phyloP scores from a whole-genome alignment of 2,113 vertebrate genomes.

The Eonycteris spelaea region DNA sequence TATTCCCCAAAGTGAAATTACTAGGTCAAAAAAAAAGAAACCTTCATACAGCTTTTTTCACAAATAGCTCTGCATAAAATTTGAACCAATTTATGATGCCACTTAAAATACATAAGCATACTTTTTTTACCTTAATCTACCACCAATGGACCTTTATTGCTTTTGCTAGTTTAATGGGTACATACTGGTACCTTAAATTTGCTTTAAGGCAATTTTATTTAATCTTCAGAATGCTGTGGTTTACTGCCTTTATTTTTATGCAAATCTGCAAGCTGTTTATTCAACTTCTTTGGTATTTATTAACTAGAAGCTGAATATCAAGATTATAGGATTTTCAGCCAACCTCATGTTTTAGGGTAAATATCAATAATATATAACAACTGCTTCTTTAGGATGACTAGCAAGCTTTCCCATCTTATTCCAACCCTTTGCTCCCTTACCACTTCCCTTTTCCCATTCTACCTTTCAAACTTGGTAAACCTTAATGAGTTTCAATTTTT shows the following conservation, averaged over 20 bases:
- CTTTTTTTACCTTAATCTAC: background rate
- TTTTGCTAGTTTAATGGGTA: background rate
- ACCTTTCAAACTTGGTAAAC: background rate
- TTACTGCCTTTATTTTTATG: constrained; percentile 16
- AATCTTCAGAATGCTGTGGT: background rate
- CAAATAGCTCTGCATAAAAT: constrained; percentile 19
- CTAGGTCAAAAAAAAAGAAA: constrained; percentile 20
- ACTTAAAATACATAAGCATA: constrained; percentile 23
- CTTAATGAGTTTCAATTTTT: background rate
- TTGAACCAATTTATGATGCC: constrained; percentile 40
- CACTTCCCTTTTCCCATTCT: background rate
- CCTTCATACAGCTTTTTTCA: background rate
- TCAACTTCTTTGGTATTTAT: background rate
- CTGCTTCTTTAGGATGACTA: background rate
- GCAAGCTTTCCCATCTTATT: background rate
- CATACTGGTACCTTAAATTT: background rate
- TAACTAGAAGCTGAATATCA: background rate
- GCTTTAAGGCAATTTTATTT: constrained; percentile 17
- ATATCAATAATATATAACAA: background rate
- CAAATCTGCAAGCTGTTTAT: background rate
- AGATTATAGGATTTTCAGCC: background rate
- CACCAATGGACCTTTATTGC: background rate
- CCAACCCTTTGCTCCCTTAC: background rate
- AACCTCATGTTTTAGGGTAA: background rate
- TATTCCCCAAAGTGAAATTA: constrained; percentile 56